Base-by-base conservation (phyloP, 2,113 vertebrate species). In the Sinocyclocheilus maitianheensis region DNA sequence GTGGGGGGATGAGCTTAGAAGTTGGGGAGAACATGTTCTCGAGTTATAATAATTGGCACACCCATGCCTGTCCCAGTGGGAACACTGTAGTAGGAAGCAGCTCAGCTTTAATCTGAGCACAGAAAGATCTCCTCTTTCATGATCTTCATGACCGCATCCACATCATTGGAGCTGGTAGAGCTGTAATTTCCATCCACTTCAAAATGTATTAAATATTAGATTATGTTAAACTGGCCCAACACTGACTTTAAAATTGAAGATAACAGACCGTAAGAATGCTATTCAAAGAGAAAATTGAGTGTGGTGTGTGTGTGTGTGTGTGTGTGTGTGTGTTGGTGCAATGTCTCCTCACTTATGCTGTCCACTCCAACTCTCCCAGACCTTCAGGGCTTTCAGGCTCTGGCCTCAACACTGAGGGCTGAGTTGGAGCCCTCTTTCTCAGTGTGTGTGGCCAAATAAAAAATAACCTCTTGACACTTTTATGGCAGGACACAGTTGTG, bases 391-490 rank as follows among this genome's bases (percentile, higher is more conserved):
- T 51, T 85, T 40, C 20, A 53, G 58, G 18, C 30, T 53, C n/a
- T 60, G 62, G 71, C 22, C 43, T 88, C 65, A 43, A 22, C 74
- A 48, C 48, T 20, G 79, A 86, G 77, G 48, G 75, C 62, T 71
- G 40, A n/a, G 5, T 11, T 62, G 82, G 65, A 62, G 69, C 58
- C 84, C 55, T 67, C 63, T 69, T 4, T 84, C 51, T 58, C 74
- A n/a, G 46, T 65, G 77, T 87, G 84, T 91, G 88, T 86, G 90
- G 90, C 72, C 87, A 84, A 84, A 88, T 91, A 88, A 88, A 88
- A 34, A 88, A 84, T 87, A 78, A 84, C 85, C 82, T 81, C 85
- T 71, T 87, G 90, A 90, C 88, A 89, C 77, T 88, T 91, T 91
- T 88, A 89, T 82, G 86, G 84, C 81, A 90, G 80, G 84, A 84